These are phyloP conservation scores for Procambarus clarkii DNA, from an alignment of 1,140 invertebrate species.

Conservation along the genomic window DNA sequence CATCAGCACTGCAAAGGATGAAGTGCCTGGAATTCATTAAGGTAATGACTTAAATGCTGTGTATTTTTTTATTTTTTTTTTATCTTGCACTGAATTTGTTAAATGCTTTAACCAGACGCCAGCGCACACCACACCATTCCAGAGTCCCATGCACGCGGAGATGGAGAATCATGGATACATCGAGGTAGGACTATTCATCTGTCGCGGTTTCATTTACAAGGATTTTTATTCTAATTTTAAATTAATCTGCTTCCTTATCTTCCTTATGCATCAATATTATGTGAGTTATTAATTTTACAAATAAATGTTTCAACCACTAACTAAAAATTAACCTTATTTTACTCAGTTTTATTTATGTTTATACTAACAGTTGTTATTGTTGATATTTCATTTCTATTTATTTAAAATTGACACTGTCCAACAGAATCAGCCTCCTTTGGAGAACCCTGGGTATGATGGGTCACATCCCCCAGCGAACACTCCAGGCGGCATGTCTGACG, in stretches of 20 bases:
- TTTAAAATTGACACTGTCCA: neutral
- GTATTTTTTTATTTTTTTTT: constrained; percentile 18
- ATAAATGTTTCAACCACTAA: neutral
- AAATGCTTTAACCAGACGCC: constrained; percentile 53
- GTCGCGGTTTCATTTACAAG: neutral
- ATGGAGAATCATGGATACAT: constrained; percentile 31
- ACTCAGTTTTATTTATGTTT: neutral
- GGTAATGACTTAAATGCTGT: constrained; percentile 31
- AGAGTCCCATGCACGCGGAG: constrained; percentile 48
- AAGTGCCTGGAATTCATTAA: constrained; percentile 28
- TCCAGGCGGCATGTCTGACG: constrained; percentile 80
- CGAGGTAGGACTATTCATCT: constrained; percentile 37
- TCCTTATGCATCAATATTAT: neutral
- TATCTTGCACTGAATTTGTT: constrained; percentile 35
- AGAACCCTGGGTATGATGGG: constrained; percentile 87
- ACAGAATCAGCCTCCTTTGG: constrained; percentile 75
- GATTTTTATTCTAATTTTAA: neutral
- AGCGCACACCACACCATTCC: constrained; percentile 56
- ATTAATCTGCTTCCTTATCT: neutral
- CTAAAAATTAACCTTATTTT: neutral
- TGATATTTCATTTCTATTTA: neutral
- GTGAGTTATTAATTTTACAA: neutral
- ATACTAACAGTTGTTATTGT: no score
- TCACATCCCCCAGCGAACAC: constrained; percentile 82
- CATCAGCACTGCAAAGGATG: neutral